Evolutionary conservation across 2,113 vertebrate genomes (phyloP).

Genomic region (Vidua macroura): DNA sequence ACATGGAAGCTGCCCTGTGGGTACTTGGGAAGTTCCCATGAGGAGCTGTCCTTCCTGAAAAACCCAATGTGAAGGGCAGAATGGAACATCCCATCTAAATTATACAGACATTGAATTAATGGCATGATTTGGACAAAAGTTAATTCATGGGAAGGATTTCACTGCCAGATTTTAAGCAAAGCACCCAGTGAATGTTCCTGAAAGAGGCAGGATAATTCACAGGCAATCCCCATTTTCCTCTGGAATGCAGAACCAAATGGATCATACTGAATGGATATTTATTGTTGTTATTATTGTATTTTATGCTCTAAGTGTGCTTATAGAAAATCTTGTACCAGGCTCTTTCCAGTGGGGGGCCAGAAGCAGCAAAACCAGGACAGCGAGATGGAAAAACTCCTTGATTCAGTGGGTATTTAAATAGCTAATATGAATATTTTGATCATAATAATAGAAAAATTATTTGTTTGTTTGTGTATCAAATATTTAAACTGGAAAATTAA

Average conservation of each 20-base stretch:
- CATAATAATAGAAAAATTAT: background rate
- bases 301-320: background rate
- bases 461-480: no score
- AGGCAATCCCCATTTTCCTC: background rate
- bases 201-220: background rate
- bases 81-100: background rate
- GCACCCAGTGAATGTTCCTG: background rate
- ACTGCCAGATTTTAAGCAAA: background rate
- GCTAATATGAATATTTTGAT: no score
- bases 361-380: background rate
- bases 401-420: background rate
- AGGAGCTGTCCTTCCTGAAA: background rate
- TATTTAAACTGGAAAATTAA: background rate
- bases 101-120: rapidly evolving
- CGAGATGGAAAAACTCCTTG: background rate
- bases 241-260: background rate
- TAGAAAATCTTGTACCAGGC: background rate
- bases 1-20: background rate
- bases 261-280: no score
- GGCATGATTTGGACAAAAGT: no score
- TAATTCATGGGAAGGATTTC: background rate
- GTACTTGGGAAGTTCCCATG: background rate
- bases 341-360: background rate
- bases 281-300: background rate
- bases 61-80: background rate